These are phyloP conservation scores for Spialia ferax DNA, from an alignment of 2,888 invertebrate species.

Conservation along the genomic window DNA sequence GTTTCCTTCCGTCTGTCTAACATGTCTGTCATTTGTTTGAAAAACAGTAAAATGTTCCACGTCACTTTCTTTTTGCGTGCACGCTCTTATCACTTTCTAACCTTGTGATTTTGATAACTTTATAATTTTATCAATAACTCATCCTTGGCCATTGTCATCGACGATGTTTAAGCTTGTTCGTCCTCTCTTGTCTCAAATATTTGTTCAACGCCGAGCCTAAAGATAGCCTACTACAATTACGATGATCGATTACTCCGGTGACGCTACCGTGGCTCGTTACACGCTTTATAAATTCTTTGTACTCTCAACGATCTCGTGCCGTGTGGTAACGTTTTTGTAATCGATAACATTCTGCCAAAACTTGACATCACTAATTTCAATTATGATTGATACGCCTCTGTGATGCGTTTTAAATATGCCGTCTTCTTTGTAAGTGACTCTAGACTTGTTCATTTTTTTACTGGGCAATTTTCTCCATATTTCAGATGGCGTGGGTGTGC, in stretches of 20 bases:
- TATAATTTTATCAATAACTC: slow-evolving; percentile 56
- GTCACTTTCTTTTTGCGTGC: slow-evolving; percentile 55
- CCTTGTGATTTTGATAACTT: slow-evolving; percentile 55
- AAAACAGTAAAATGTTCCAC: slow-evolving; percentile 50
- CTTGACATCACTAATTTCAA: slow-evolving; percentile 68
- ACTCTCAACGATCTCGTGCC: slow-evolving; percentile 52
- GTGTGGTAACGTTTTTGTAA: slow-evolving; percentile 52
- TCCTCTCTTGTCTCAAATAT: slow-evolving; percentile 71
- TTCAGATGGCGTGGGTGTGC: slow-evolving; percentile 48
- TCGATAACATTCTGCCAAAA: slow-evolving; percentile 64
- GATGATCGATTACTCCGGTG: slow-evolving; percentile 74
- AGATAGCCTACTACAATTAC: slow-evolving; percentile 63
- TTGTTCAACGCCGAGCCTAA: slow-evolving; percentile 61
- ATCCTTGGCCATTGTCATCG: slow-evolving; percentile 51
- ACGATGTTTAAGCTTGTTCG: slow-evolving; percentile 63
- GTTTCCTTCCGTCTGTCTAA: slow-evolving; percentile 59
- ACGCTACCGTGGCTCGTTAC: slow-evolving; percentile 61
- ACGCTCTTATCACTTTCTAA: slow-evolving; percentile 51
- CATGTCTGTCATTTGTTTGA: slow-evolving; percentile 42
- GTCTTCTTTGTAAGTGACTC: slow-evolving; percentile 38
- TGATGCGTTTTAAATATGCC: slow-evolving; percentile 47
- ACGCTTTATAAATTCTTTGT: slow-evolving; percentile 65
- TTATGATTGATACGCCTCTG: slow-evolving; percentile 67
- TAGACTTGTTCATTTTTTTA: slow-evolving; percentile 40
- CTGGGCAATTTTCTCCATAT: slow-evolving; percentile 42